These are phyloP conservation scores for Tachuris rubrigastra DNA, from an alignment of 2,113 vertebrate species.

Conservation along the genomic window DNA sequence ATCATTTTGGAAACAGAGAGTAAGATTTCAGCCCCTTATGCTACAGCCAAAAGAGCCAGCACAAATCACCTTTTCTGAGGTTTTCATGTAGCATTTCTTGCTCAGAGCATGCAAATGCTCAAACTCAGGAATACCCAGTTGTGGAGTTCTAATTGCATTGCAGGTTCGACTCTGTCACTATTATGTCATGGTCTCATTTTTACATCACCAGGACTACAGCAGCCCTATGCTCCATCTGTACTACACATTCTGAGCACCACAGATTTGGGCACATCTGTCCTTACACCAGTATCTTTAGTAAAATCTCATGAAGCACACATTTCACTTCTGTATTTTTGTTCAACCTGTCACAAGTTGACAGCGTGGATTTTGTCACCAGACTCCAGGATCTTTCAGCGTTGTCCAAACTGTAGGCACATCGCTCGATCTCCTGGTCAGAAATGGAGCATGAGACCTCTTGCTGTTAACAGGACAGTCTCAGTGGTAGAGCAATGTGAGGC, in stretches of 20 bases:
- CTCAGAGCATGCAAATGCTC: background rate
- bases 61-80: background rate
- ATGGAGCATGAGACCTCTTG: background rate
- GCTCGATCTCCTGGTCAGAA: background rate
- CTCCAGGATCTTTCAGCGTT: background rate
- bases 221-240: background rate
- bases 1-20: background rate
- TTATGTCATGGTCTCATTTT: background rate
- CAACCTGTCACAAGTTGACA: background rate
- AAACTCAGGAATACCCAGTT: background rate
- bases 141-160: background rate
- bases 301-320: background rate
- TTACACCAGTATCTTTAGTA: fast-evolving
- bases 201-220: background rate
- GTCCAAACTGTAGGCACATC: fast-evolving
- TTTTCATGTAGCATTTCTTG: background rate
- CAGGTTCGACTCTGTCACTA: fast-evolving
- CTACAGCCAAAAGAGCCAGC: background rate
- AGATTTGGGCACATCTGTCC: background rate
- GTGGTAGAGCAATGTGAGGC: fast-evolving
- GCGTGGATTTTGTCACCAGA: background rate
- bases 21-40: background rate
- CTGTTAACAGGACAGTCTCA: background rate
- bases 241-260: background rate
- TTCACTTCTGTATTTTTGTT: background rate